Percentiles rank a stretch among this genome's conserved stretches.
Evolutionary conservation across 2,888 invertebrate genomes (phyloP).

Genomic region (Nymphalis polychloros): DNA sequence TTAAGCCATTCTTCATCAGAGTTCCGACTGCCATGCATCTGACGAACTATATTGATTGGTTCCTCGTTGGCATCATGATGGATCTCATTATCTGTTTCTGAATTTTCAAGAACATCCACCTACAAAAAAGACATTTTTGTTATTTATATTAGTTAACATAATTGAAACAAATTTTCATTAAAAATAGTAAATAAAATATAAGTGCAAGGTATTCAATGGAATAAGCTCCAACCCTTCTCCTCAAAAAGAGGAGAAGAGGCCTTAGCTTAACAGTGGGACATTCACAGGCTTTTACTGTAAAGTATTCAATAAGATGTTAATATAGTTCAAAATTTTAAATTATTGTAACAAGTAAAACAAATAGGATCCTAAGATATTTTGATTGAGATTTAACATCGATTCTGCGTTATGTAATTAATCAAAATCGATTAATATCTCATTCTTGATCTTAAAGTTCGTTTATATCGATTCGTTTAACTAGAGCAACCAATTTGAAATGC

Average conservation of each 20-base stretch:
- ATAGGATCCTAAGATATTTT: background rate
- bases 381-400: background rate
- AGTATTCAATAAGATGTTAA: background rate
- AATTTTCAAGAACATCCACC: conserved; percentile 61
- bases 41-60: conserved; percentile 60
- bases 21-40: conserved; percentile 57
- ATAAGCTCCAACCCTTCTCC: too few relatives aligned
- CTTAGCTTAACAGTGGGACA: too few relatives aligned
- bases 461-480: conserved; percentile 12
- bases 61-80: conserved; percentile 53
- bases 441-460: conserved; percentile 1
- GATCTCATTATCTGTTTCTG: conserved; percentile 52
- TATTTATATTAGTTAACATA: background rate
- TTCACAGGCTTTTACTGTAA: too few relatives aligned
- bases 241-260: too few relatives aligned
- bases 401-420: background rate
- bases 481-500: conserved; percentile 1
- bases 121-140: conserved; percentile 44
- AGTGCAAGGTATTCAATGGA: background rate
- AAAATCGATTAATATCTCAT: background rate
- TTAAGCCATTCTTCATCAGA: conserved; percentile 75
- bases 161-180: too few relatives aligned
- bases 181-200: background rate
- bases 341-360: background rate
- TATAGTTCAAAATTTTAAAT: background rate